Evolutionary conservation across 2,797 vertebrate species (phyloP).

Genomic region (Hydrophis major): DNA sequence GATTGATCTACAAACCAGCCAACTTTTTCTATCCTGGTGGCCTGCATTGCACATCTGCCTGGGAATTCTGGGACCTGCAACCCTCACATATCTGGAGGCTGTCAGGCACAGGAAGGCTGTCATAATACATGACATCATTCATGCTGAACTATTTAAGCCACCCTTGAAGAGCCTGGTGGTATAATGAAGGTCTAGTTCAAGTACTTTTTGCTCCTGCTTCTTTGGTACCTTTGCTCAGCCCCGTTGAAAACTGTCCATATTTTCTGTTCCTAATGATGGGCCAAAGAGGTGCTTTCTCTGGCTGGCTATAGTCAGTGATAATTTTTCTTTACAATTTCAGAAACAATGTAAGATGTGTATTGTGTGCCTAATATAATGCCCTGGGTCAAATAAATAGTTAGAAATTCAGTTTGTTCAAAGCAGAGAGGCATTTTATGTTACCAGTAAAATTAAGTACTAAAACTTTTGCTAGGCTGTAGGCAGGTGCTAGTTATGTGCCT

Average conservation of each 20-base stretch:
- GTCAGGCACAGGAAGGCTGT: background rate
- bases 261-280: constrained; percentile 15
- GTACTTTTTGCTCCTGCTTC: background rate
- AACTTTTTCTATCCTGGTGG: background rate
- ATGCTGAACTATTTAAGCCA: background rate
- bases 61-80: background rate
- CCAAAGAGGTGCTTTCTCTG: constrained; percentile 5
- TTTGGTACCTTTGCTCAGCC: background rate
- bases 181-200: background rate
- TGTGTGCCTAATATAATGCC: background rate
- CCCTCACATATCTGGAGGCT: background rate
- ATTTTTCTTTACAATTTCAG: background rate
- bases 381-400: constrained; percentile 5
- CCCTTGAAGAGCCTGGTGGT: background rate
- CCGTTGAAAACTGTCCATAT: background rate
- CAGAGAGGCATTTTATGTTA: background rate
- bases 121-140: background rate
- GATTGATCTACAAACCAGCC: background rate
- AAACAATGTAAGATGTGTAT: background rate
- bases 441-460: background rate
- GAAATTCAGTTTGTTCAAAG: background rate
- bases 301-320: background rate
- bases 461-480: background rate
- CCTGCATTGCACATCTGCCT: background rate
- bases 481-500: background rate